These are phyloP conservation scores for Chroicocephalus ridibundus DNA, from an alignment of 2,113 vertebrate genomes.

Conservation along the genomic window DNA sequence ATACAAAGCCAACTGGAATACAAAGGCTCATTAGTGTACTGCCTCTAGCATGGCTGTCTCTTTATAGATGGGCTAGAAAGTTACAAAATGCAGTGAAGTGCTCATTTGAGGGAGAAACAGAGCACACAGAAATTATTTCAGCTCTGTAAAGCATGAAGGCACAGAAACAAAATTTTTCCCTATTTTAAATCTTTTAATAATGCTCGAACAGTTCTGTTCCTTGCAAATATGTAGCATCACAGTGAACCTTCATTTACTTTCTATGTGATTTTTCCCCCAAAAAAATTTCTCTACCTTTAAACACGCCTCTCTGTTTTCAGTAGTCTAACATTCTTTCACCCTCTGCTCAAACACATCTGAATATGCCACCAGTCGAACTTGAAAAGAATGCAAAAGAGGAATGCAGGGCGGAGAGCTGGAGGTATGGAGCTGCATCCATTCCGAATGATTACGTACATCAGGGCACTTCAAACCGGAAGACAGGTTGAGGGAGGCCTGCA, in stretches of 20 bases:
- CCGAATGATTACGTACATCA: rapidly evolving
- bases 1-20: neutral
- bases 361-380: neutral
- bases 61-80: neutral
- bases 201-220: neutral
- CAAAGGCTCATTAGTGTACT: neutral
- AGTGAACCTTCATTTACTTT: neutral
- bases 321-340: neutral
- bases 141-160: neutral
- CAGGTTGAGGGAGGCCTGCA: neutral
- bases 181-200: neutral
- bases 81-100: neutral
- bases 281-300: neutral
- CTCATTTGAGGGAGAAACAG: neutral
- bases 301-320: neutral
- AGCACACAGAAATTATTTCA: neutral
- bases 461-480: neutral
- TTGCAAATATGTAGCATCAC: neutral
- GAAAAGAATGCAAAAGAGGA: neutral
- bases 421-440: neutral
- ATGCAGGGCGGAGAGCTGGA: neutral
- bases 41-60: neutral
- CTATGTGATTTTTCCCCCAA: rapidly evolving
- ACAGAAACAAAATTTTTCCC: neutral
- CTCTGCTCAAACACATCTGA: neutral